These are phyloP conservation scores for Ectemnius continuus DNA, from an alignment of 2,888 invertebrate species.

Conservation along the genomic window DNA sequence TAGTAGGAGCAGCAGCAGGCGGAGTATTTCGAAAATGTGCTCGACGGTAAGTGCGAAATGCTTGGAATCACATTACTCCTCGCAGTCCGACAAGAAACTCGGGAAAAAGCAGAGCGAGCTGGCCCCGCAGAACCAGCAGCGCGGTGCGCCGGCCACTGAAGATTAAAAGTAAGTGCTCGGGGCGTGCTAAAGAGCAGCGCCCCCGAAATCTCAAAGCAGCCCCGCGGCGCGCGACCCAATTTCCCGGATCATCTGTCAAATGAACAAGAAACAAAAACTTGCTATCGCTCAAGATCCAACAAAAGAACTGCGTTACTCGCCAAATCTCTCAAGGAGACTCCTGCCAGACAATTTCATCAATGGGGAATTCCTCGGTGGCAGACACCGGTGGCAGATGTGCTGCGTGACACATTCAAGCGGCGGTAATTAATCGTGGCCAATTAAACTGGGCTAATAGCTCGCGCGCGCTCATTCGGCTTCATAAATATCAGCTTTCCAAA, in stretches of 20 bases:
- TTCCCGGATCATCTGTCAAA: background rate
- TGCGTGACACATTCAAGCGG: constrained; percentile 7
- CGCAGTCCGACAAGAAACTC: background rate
- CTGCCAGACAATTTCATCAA: no score
- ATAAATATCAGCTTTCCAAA: constrained; percentile 44
- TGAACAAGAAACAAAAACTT: background rate
- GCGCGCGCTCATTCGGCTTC: constrained; percentile 53
- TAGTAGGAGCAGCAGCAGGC: background rate
- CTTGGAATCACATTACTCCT: background rate
- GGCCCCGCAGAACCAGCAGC: no score
- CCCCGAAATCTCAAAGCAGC: background rate
- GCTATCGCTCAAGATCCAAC: no score
- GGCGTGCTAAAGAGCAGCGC: background rate
- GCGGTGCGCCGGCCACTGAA: no score
- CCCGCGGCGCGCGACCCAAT: background rate
- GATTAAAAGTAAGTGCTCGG: no score
- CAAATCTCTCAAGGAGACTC: no score
- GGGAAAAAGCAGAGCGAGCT: background rate
- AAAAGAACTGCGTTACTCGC: no score
- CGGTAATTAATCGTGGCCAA: constrained; percentile 55
- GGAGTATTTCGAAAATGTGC: constrained; percentile 1
- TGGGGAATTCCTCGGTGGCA: background rate
- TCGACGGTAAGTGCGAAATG: background rate
- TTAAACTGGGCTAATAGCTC: constrained; percentile 56
- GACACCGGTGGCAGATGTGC: background rate